Conservation (phyloP, 2,113 vertebrate species). For the Hemiprocne comata region DNA sequence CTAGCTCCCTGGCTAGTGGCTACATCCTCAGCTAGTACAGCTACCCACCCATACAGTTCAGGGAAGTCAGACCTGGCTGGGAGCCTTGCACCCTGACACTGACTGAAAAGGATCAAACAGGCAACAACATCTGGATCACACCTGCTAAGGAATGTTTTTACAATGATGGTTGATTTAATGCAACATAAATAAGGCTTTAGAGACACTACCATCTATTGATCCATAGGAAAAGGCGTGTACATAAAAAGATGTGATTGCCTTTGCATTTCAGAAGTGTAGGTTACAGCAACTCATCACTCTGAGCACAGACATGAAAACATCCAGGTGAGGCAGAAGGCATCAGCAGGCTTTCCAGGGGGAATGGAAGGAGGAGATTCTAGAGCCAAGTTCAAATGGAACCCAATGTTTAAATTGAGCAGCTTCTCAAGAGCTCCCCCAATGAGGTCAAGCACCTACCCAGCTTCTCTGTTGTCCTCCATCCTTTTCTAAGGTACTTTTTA, state of each 20-base stretch:
- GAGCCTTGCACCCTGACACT: not conserved
- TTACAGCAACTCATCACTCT: not conserved
- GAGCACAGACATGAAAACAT: not conserved
- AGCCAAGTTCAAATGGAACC: not conserved
- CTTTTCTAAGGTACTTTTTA: accelerated
- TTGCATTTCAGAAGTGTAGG: conserved; percentile 6
- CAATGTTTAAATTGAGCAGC: not conserved
- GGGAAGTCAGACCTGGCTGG: not conserved
- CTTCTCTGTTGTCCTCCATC: not conserved
- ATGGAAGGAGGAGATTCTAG: not conserved
- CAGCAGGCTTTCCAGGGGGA: not conserved
- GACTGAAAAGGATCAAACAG: not conserved
- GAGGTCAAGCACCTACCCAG: accelerated
- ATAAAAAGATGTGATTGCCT: conserved; percentile 24
- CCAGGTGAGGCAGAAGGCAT: not conserved
- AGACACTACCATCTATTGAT: not conserved
- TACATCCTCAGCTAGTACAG: not conserved
- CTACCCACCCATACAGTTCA: not conserved
- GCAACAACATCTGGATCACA: not conserved
- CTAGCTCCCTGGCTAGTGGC: not conserved
- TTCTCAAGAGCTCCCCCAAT: not conserved
- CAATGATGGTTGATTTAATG: conserved; percentile 25
- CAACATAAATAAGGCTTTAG: conserved; percentile 25
- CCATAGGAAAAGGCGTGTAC: not conserved
- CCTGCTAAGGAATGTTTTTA: not conserved